These are phyloP conservation scores for Antennarius striatus DNA, from an alignment of 2,113 vertebrate genomes.

Conservation along the genomic window DNA sequence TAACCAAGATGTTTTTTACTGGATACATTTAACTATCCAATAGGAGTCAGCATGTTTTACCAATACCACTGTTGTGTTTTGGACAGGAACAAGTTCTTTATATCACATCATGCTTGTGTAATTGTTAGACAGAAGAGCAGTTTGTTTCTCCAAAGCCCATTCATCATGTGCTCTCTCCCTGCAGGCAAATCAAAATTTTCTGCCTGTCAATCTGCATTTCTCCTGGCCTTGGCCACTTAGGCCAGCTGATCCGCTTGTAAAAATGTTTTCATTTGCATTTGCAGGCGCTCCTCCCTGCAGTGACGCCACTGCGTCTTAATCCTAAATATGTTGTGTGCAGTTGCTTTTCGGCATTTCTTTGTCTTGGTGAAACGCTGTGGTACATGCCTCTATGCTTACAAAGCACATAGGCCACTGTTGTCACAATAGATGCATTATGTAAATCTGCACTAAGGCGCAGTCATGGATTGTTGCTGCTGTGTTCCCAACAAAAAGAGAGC, in stretches of 20 bases:
- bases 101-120: slow-evolving; percentile 32
- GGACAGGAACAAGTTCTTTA: slow-evolving; percentile 24
- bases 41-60: slow-evolving; percentile 32
- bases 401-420: slow-evolving; percentile 58
- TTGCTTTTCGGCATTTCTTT: slow-evolving; percentile 60
- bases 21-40: slow-evolving; percentile 21
- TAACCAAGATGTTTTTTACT: not conserved
- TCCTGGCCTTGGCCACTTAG: slow-evolving; percentile 51
- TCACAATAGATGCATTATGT: slow-evolving; percentile 61
- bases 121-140: slow-evolving; percentile 11
- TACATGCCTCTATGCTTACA: slow-evolving; percentile 52
- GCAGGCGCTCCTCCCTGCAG: slow-evolving; percentile 43
- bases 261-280: slow-evolving; percentile 68
- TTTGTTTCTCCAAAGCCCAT: slow-evolving; percentile 47
- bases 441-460: slow-evolving; percentile 48
- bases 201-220: slow-evolving; percentile 67
- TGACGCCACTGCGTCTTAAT: slow-evolving; percentile 64
- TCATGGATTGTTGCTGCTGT: slow-evolving; percentile 43
- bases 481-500: slow-evolving; percentile 37
- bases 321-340: slow-evolving; percentile 54
- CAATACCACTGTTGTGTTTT: not conserved
- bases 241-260: slow-evolving; percentile 56
- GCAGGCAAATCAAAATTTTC: slow-evolving; percentile 60
- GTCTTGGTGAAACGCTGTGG: slow-evolving; percentile 56
- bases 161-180: slow-evolving; percentile 39